Conservation (phyloP, 1,140 invertebrate genomes). For the Apocrypta bakeri region DNA sequence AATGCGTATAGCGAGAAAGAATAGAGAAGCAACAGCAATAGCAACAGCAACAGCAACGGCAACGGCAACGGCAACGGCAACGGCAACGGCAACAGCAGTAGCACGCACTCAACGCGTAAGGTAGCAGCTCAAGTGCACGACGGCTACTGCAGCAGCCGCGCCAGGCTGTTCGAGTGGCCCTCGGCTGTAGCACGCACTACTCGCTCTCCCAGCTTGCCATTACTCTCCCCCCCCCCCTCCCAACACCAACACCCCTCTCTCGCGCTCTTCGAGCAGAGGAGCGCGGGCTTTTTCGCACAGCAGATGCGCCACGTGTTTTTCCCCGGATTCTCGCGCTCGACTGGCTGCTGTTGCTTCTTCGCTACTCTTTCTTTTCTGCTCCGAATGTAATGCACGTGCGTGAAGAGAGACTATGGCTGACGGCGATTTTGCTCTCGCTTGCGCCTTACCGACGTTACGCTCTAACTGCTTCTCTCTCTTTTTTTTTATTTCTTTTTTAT, state of each 20-base stretch:
- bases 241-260: too few species aligned
- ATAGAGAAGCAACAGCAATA: too few species aligned
- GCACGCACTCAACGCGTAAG: background rate
- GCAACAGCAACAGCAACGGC: too few species aligned
- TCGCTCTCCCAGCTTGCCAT: background rate
- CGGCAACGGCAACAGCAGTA: too few species aligned
- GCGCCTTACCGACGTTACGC: background rate
- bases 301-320: conserved; percentile 48
- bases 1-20: too few species aligned
- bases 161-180: background rate
- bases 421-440: background rate
- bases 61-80: too few species aligned
- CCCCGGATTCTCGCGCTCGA: conserved; percentile 39
- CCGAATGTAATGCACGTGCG: background rate
- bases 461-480: background rate
- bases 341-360: background rate
- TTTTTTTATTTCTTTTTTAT: background rate
- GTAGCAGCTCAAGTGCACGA: conserved; percentile 25
- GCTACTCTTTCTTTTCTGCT: background rate
- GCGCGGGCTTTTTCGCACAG: conserved; percentile 11
- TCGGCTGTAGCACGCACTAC: background rate
- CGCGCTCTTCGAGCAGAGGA: background rate
- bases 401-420: background rate
- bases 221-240: background rate
- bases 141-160: conserved; percentile 14